Base-by-base conservation (phyloP, 30 jellyfish, hydroid and myxozoan species). In the Hydractinia echinata region DNA sequence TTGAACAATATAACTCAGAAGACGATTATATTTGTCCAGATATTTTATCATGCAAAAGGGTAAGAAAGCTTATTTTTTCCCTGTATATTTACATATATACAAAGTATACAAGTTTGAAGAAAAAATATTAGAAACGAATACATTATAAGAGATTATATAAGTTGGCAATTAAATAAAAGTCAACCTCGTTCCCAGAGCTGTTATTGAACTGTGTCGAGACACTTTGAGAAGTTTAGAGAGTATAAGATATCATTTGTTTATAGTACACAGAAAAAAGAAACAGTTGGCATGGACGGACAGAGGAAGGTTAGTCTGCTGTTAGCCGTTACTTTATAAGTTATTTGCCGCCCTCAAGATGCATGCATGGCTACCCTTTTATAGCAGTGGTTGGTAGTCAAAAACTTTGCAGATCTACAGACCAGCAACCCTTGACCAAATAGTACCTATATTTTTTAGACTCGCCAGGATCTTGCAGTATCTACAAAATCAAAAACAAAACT, bases 21-120 rank as follows among this genome's bases (percentile, higher is more conserved):
- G 81, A 71, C n/a, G 81, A 71, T 71, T 71, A 20, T 58, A 71
- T 71, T 14, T 71, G 81, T 15, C 81, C 44, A 20, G 81, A 71
- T 52, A 30, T 71, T n/a, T 14, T 20, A 5, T 71, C 81, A 71
- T 71, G 52, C 52, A 71, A 64, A 64, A 64, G 74, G 74, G 74
- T 64, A 64, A 64, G 7, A 64, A 30, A 30, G 44, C 44, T 30
- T 30, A 30, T 30, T 30, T 30, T 30, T 30, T 30, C 44, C 44
- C 44, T 30, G 44, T 30, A 30, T 30, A 30, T 30, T 30, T 30
- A 30, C 44, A 30, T 30, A 30, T 30, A 30, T 30, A 30, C 44
- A 30, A 30, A 30, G 44, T 30, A 30, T 30, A 30, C 44, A 30
- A 30, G 69, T 58, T 58, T 58, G 18, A 58, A 58, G 15, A 58